Evolutionary conservation across 2,888 invertebrate species (phyloP).

Genomic region (Tolmerus cingulatus): DNA sequence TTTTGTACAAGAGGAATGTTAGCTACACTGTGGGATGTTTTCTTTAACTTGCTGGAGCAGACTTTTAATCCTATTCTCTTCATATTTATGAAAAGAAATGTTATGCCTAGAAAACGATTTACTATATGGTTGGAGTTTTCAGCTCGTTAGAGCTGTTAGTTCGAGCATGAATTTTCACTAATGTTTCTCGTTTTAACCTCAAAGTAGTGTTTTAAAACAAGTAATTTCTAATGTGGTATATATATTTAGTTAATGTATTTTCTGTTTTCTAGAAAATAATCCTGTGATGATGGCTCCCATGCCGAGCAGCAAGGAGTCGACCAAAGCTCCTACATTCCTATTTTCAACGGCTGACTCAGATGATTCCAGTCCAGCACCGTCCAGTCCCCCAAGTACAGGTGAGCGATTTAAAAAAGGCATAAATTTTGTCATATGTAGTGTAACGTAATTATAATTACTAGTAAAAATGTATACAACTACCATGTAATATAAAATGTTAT

Average conservation of each 20-base stretch:
- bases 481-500: background rate
- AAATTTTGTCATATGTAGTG: too few species aligned
- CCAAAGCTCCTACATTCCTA: conserved; percentile 53
- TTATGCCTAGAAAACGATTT: background rate
- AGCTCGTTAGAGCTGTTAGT: background rate
- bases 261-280: background rate
- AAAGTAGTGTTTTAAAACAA: background rate
- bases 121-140: background rate
- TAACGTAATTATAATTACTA: too few species aligned
- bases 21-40: background rate
- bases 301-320: conserved; percentile 54
- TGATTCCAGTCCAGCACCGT: conserved; percentile 61
- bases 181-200: background rate
- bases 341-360: conserved; percentile 56
- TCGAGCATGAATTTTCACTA: background rate
- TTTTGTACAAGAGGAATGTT: background rate
- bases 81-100: background rate
- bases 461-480: too few species aligned
- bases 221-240: background rate
- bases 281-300: conserved; percentile 57
- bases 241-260: background rate
- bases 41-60: background rate
- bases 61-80: background rate
- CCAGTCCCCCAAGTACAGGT: conserved; percentile 63
- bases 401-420: conserved; percentile 2